Base-by-base conservation (phyloP, 2,113 vertebrate genomes). In the Cryptotis parvus region DNA sequence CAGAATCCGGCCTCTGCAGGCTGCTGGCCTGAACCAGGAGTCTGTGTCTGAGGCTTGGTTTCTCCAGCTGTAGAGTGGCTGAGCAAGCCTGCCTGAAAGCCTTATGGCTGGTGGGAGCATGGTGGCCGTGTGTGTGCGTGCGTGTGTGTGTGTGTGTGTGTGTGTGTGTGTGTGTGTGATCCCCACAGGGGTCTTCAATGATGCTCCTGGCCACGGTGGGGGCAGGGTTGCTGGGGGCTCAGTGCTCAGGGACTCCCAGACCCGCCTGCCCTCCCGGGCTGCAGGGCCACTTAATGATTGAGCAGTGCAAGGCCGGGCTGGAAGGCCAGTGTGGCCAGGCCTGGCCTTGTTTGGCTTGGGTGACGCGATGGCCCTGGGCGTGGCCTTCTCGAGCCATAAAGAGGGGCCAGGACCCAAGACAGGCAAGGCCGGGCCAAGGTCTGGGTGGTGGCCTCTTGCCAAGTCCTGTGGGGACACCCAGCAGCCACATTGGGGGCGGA, bases 301-400 rank as follows among this genome's bases (percentile, higher is more conserved):
- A 95, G 66, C 84, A 37, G 58, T 70, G 16, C 15, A 33, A 45
- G 66, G 86, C 1, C 27, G 14, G 87, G 26, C 58, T 79, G 78
- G 82, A 89, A 94, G 95, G 92, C 84, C 88, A 27, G 43, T 39
- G 83, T 27, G 85, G 72, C 90, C 39, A 24, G 82, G n/a, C 58
- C 92, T 76, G 90, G 94, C 96, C 96, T 96, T 94, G 94, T 89
- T 52, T 68, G 93, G 82, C 92, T 82, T 61, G 52, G 88, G 90
- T 94, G 95, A 96, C 88, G 92, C 0, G 85, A 85, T 91, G 92
- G 79, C 96, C 93, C 92, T 94, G 96, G 92, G 93, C 89, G 58
- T 1, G 93, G 79, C 88, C 95, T 95, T 96, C 90, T 73, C 4
- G 1, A 90, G 78, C 72, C 88, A 73, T 63, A 87, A 83, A 78